phyloP scores from a whole-genome alignment of 2,888 invertebrate genomes.

The Microdon myrmicae region DNA sequence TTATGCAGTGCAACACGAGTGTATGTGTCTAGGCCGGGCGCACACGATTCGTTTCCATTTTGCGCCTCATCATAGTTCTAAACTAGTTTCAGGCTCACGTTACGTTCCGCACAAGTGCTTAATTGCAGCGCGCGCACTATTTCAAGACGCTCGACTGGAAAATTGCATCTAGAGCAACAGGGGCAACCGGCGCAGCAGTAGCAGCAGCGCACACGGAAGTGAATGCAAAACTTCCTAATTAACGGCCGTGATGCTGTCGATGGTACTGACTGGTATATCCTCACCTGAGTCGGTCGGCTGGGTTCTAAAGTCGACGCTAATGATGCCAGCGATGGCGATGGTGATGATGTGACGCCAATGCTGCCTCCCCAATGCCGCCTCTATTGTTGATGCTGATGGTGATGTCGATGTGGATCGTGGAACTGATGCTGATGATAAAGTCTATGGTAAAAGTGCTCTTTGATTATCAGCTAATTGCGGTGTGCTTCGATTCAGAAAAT shows the following conservation, averaged over 20 bases:
- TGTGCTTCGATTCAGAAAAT: conserved; percentile 41
- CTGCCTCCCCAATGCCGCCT: no score
- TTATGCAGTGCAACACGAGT: not conserved
- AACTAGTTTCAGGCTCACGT: conserved; percentile 39
- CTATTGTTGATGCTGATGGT: conserved; percentile 13
- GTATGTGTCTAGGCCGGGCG: conserved; percentile 9
- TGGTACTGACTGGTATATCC: conserved; percentile 26
- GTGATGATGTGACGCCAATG: conserved; percentile 24
- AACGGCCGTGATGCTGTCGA: conserved; percentile 41
- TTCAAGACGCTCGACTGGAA: conserved; percentile 43
- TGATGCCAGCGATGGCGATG: conserved; percentile 17
- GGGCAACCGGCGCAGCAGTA: no score
- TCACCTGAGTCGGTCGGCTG: conserved; percentile 1
- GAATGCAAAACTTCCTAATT: conserved; percentile 50
- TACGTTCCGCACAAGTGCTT: conserved; percentile 37
- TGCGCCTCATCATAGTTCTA: conserved; percentile 25
- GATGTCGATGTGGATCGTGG: not conserved
- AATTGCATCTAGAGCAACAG: conserved; percentile 50
- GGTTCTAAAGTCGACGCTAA: not conserved
- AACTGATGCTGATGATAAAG: conserved; percentile 36
- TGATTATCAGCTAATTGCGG: conserved; percentile 51
- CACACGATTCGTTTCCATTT: no score
- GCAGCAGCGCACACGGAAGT: conserved; percentile 46
- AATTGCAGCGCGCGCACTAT: conserved; percentile 37
- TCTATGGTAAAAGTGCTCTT: conserved; percentile 41